phyloP scores from a whole-genome alignment of 92 coral and sea anemone genomes.

The Muricea muricata region DNA sequence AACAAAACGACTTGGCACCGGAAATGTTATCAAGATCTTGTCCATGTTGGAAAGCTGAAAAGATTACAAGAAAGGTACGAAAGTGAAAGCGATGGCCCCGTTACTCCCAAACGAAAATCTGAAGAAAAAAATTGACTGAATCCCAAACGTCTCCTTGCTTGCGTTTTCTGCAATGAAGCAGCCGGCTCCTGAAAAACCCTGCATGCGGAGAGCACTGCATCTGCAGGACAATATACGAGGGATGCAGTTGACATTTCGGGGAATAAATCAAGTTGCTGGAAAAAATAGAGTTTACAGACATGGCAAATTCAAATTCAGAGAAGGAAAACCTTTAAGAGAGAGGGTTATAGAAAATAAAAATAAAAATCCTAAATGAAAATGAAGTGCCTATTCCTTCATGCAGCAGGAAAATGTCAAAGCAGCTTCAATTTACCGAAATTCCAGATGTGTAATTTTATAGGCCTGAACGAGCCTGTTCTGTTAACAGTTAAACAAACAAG shows the following conservation, averaged over 20 bases:
- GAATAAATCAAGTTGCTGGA: constrained; percentile 37
- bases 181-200: constrained; percentile 68
- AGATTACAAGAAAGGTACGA: too few relatives aligned
- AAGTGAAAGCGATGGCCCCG: too few relatives aligned
- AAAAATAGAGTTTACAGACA: constrained; percentile 68
- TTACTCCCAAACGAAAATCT: too few relatives aligned
- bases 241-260: constrained; percentile 51
- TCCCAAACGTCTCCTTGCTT: constrained; percentile 71
- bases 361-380: constrained; percentile 62
- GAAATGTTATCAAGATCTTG: too few relatives aligned
- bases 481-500: constrained; percentile 62
- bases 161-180: constrained; percentile 68
- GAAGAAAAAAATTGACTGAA: constrained; percentile 38
- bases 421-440: constrained; percentile 69
- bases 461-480: constrained; percentile 73
- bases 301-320: constrained; percentile 44
- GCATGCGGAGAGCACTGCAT: constrained; percentile 46
- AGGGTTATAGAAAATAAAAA: constrained; percentile 62
- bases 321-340: constrained; percentile 61
- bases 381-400: constrained; percentile 53
- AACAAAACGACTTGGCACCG: too few relatives aligned
- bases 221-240: constrained; percentile 65
- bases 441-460: constrained; percentile 68
- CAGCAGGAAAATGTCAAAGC: constrained; percentile 62
- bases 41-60: too few relatives aligned